A percentile compares a stretch with the other conserved stretches of the same genome.
These are phyloP conservation scores for Tipula helvola DNA, from an alignment of 2,888 invertebrate species.

Conservation along the genomic window DNA sequence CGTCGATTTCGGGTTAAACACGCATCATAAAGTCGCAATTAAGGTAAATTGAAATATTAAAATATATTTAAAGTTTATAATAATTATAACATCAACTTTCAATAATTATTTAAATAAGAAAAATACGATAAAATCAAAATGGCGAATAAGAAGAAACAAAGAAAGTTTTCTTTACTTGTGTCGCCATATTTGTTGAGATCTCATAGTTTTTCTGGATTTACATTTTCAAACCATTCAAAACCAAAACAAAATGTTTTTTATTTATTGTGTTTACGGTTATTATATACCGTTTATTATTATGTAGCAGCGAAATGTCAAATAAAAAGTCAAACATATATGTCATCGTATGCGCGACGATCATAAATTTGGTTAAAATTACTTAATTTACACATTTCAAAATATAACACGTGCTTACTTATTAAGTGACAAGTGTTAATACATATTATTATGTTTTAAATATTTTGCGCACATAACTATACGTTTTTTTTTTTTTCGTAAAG, in stretches of 20 bases:
- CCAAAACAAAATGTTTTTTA: not conserved
- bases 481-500: not conserved
- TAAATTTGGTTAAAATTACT: not conserved
- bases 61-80: not conserved
- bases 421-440: no score
- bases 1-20: not conserved
- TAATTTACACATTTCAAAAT: not conserved
- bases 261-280: not conserved
- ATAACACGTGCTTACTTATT: not conserved
- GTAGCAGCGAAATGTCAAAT: not conserved
- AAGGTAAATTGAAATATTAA: not conserved
- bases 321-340: not conserved
- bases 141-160: conserved; percentile 5
- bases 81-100: not conserved
- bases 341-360: not conserved
- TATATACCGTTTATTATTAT: not conserved
- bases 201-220: not conserved
- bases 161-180: conserved; percentile 5
- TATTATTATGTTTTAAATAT: not conserved
- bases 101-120: not conserved
- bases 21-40: not conserved
- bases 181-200: conserved; percentile 6
- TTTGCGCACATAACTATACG: not conserved
- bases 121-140: not conserved
- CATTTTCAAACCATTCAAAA: not conserved